Evolutionary conservation across 2,888 invertebrate species (phyloP).

Genomic region (Lithophane ornitopus): DNA sequence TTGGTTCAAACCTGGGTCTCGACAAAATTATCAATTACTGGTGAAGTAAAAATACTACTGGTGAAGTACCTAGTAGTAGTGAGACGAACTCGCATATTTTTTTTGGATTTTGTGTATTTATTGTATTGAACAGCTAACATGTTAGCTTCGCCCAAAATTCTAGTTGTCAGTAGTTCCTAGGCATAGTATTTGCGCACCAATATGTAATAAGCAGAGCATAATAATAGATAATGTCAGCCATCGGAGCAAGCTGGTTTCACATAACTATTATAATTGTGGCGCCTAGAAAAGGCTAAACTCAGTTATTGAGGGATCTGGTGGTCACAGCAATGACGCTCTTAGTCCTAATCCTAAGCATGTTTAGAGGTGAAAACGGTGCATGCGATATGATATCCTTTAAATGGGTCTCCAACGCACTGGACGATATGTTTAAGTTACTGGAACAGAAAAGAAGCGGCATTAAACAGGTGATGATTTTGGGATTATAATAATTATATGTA

Average conservation of each 20-base stretch:
- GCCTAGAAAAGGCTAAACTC: background rate
- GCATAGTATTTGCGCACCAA: background rate
- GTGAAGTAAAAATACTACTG: background rate
- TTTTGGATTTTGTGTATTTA: background rate
- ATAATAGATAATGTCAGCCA: background rate
- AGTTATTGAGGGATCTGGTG: background rate
- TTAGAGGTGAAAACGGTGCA: background rate
- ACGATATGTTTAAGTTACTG: background rate
- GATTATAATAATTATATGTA: too few species aligned
- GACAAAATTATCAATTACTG: background rate
- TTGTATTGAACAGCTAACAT: background rate
- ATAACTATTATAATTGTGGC: background rate
- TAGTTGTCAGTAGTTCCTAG: background rate
- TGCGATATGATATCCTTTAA: slow-evolving; percentile 11
- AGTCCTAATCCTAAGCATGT: background rate
- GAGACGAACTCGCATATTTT: background rate
- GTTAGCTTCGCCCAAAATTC: background rate
- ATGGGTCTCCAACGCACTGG: slow-evolving; percentile 6
- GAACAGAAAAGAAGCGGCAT: background rate
- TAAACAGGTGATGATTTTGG: background rate
- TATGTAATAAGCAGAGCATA: background rate
- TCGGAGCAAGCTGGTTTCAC: background rate
- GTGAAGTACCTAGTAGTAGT: background rate
- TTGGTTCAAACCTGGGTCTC: slow-evolving; percentile 6
- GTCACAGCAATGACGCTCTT: background rate